Conservation (phyloP, 2,113 vertebrate genomes). For the Psilopsiagon aurifrons region DNA sequence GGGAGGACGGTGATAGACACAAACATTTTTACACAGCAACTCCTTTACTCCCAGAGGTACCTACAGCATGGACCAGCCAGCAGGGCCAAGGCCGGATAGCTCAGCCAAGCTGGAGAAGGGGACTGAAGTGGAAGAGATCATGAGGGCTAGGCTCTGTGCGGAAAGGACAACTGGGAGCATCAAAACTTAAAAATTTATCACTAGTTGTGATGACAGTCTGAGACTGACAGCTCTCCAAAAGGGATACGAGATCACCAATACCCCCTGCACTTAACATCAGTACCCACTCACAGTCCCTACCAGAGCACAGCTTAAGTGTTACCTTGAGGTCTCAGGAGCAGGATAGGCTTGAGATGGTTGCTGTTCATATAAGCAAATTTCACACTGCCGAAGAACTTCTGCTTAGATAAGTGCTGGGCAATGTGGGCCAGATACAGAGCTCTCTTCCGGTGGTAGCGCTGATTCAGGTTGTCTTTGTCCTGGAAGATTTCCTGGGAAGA, state of each 20-base stretch:
- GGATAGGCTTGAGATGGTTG: slow-evolving; percentile 86
- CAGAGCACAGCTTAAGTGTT: neutral
- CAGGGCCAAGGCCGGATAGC: neutral
- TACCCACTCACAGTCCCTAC: neutral
- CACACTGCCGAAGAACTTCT: slow-evolving; percentile 81
- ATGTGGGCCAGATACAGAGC: slow-evolving; percentile 90
- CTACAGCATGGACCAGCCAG: neutral
- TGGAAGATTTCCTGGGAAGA: slow-evolving; percentile 85
- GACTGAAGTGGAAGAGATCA: fast-evolving
- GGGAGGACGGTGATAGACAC: neutral
- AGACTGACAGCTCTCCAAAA: neutral
- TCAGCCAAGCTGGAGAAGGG: neutral
- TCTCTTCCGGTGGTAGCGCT: slow-evolving; percentile 93
- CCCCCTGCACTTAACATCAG: neutral
- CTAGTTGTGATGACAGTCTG: fast-evolving
- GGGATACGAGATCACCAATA: neutral
- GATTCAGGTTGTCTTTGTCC: slow-evolving; percentile 90
- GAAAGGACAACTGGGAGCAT: neutral
- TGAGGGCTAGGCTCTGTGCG: neutral
- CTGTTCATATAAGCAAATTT: slow-evolving; percentile 88
- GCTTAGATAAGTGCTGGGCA: slow-evolving; percentile 78
- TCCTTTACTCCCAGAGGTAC: neutral
- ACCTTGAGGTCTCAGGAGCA: slow-evolving; percentile 88
- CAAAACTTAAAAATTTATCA: neutral
- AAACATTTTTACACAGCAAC: neutral